These are phyloP conservation scores for Eidolon helvum DNA, from an alignment of 2,113 vertebrate species.

Conservation along the genomic window DNA sequence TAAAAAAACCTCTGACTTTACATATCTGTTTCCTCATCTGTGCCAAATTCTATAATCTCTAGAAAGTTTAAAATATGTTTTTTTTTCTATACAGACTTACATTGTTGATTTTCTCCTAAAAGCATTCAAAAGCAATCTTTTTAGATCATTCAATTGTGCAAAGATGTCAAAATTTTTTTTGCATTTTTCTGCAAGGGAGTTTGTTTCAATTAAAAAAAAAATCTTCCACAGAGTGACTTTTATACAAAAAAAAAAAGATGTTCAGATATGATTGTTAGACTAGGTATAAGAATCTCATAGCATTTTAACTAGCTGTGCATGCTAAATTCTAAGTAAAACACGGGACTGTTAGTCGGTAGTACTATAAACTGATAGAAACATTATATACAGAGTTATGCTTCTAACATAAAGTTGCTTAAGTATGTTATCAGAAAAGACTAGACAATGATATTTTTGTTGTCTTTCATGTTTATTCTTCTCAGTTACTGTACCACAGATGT, in stretches of 20 bases:
- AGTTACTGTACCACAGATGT: neutral
- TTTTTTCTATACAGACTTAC: neutral
- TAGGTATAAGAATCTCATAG: neutral
- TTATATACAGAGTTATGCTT: neutral
- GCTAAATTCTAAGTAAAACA: neutral
- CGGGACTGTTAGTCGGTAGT: neutral
- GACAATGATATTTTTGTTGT: neutral
- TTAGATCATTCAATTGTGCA: neutral
- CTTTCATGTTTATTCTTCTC: neutral
- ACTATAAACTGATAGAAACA: neutral
- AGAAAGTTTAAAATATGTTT: constrained; percentile 1
- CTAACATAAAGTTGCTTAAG: neutral
- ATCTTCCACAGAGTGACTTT: neutral
- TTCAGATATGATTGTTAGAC: neutral
- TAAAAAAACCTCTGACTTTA: neutral
- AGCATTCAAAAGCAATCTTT: neutral
- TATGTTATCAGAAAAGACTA: neutral
- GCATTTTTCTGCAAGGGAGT: neutral
- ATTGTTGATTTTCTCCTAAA: neutral
- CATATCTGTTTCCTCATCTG: neutral
- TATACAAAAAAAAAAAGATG: neutral
- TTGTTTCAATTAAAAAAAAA: neutral
- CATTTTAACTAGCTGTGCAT: neutral
- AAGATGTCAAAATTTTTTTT: neutral
- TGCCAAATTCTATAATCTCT: constrained; percentile 35